Conservation (phyloP, 2,797 vertebrate species). For the Hapalemur alaotrensis region DNA sequence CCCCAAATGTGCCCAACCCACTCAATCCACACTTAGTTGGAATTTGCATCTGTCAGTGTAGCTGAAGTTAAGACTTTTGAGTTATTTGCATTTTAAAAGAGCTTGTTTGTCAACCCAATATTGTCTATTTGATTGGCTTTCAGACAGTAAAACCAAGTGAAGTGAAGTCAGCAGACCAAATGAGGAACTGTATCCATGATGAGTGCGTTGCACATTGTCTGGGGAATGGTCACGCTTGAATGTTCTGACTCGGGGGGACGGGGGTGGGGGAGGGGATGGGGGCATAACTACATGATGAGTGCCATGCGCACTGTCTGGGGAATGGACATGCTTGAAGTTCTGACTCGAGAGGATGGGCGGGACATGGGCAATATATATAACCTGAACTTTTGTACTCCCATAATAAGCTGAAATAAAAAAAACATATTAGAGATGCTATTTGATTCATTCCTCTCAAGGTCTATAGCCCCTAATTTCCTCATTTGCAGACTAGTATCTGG, state of each 20-base stretch:
- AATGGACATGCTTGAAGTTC: too few species aligned
- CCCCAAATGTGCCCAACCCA: background rate
- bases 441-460: background rate
- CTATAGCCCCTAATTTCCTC: rapidly evolving
- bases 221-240: too few species aligned
- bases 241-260: too few species aligned
- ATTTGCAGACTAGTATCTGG: background rate
- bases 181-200: background rate
- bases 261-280: too few species aligned
- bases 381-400: too few species aligned
- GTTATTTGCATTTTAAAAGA: background rate
- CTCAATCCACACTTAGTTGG: background rate
- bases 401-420: too few species aligned
- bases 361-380: too few species aligned
- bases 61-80: background rate
- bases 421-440: background rate
- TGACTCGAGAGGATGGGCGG: too few species aligned
- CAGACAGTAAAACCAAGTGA: background rate
- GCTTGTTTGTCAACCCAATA: background rate
- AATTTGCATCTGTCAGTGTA: background rate
- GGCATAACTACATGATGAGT: too few species aligned
- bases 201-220: too few species aligned
- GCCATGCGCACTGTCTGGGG: too few species aligned
- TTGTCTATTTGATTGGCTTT: background rate
- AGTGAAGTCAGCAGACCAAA: background rate